A percentile compares a stretch with the other conserved stretches of the same genome.
Conservation (phyloP, 2,888 invertebrate genomes). For the Atrina japonica region DNA sequence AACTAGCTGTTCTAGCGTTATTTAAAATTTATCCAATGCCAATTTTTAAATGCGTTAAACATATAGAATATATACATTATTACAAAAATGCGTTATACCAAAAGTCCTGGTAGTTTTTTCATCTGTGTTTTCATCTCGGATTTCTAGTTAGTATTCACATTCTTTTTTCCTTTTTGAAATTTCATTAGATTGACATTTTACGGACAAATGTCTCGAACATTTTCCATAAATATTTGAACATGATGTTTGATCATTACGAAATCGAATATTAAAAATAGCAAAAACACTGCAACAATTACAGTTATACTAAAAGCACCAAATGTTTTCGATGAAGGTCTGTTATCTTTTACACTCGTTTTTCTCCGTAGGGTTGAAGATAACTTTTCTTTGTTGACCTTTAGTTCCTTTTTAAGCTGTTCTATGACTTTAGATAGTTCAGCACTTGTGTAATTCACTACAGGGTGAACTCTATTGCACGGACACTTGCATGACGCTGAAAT, state of each 20-base stretch:
- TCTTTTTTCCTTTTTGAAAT: too few relatives aligned
- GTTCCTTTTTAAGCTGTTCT: slow-evolving; percentile 3
- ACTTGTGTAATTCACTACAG: slow-evolving; percentile 1
- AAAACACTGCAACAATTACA: background rate
- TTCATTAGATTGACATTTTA: too few relatives aligned
- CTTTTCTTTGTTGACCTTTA: background rate
- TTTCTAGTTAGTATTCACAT: too few relatives aligned
- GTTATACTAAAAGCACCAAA: background rate
- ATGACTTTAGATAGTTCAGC: slow-evolving; percentile 4
- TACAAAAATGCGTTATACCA: too few relatives aligned
- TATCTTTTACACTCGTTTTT: slow-evolving; percentile 12
- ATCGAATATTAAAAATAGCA: background rate
- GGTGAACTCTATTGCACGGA: slow-evolving; percentile 7
- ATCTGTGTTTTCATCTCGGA: too few relatives aligned
- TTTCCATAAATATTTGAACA: background rate
- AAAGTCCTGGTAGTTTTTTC: too few relatives aligned
- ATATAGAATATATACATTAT: too few relatives aligned
- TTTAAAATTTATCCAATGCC: too few relatives aligned
- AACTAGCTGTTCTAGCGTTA: too few relatives aligned
- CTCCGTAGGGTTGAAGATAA: slow-evolving; percentile 1
- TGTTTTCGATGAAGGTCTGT: background rate
- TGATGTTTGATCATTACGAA: slow-evolving; percentile 11
- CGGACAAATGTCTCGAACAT: background rate
- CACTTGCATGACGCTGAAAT: slow-evolving; percentile 7
- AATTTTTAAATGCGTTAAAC: too few relatives aligned